Evolutionary conservation across 2,797 vertebrate genomes (phyloP).

Genomic region (Sternarchorhynchus goeldii): DNA sequence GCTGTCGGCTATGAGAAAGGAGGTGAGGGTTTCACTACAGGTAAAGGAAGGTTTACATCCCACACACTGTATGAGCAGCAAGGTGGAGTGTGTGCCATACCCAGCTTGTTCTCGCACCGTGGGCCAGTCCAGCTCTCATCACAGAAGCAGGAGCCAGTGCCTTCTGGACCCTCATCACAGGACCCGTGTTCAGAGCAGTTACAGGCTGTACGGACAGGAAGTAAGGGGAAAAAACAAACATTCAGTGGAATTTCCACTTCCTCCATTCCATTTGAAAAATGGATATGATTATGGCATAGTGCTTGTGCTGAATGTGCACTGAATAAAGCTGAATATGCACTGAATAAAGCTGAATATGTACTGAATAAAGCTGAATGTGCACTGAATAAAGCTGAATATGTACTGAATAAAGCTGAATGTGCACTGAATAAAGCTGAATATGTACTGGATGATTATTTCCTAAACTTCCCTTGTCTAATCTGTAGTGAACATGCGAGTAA

Average conservation of each 20-base stretch:
- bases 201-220: conserved; percentile 75
- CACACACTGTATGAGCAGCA: neutral
- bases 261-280: neutral
- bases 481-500: too few species aligned
- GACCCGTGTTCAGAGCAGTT: conserved; percentile 82
- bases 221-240: neutral
- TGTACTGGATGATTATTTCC: too few species aligned
- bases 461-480: too few species aligned
- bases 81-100: conserved; percentile 65
- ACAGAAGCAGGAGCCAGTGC: conserved; percentile 86
- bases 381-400: too few species aligned
- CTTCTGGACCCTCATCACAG: conserved; percentile 79
- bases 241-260: too few species aligned
- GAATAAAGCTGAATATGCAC: too few species aligned
- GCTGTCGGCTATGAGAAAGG: conserved; percentile 64
- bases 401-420: too few species aligned
- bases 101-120: conserved; percentile 78
- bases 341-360: too few species aligned
- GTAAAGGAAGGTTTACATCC: neutral
- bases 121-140: conserved; percentile 86
- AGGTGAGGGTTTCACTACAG: neutral
- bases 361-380: too few species aligned
- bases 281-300: neutral
- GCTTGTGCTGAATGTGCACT: neutral
- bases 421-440: too few species aligned